These are phyloP conservation scores for Hirudo medicinalis DNA, from an alignment of 1,140 invertebrate genomes.

Conservation along the genomic window DNA sequence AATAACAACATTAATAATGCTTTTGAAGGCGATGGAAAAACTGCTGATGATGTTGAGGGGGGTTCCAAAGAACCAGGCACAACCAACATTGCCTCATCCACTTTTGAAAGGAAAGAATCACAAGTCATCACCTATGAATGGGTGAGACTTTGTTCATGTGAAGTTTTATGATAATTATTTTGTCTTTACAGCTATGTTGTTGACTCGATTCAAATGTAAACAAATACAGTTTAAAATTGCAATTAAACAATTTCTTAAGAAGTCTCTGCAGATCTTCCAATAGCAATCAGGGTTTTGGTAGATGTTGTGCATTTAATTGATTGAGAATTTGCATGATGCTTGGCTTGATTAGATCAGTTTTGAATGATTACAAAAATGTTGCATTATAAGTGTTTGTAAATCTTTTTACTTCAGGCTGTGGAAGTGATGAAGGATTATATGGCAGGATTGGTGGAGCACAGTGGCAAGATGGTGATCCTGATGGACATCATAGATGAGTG, in stretches of 20 bases:
- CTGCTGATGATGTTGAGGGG: background rate
- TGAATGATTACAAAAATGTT: too few species aligned
- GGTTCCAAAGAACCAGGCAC: background rate
- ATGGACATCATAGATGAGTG: conserved; percentile 84
- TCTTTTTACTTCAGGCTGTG: conserved; percentile 49
- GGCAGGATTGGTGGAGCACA: conserved; percentile 76
- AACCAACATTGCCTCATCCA: background rate
- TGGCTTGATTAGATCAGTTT: too few species aligned
- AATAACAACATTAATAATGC: background rate
- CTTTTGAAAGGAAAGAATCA: conserved; percentile 24
- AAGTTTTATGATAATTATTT: background rate
- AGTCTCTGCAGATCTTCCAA: too few species aligned
- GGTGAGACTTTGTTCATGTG: conserved; percentile 29
- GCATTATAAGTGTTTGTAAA: too few species aligned
- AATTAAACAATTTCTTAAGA: too few species aligned
- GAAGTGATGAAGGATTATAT: conserved; percentile 73
- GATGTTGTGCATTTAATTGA: too few species aligned
- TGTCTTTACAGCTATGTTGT: too few species aligned
- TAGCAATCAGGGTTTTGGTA: too few species aligned
- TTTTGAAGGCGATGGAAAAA: background rate
- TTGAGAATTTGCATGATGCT: too few species aligned
- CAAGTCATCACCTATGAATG: conserved; percentile 40
- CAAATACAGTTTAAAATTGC: too few species aligned
- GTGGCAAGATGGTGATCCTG: conserved; percentile 85
- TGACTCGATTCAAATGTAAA: too few species aligned